A percentile compares a stretch with the other conserved stretches of the same genome.
These are phyloP conservation scores for Vimba vimba DNA, from an alignment of 2,113 vertebrate genomes.

Conservation along the genomic window DNA sequence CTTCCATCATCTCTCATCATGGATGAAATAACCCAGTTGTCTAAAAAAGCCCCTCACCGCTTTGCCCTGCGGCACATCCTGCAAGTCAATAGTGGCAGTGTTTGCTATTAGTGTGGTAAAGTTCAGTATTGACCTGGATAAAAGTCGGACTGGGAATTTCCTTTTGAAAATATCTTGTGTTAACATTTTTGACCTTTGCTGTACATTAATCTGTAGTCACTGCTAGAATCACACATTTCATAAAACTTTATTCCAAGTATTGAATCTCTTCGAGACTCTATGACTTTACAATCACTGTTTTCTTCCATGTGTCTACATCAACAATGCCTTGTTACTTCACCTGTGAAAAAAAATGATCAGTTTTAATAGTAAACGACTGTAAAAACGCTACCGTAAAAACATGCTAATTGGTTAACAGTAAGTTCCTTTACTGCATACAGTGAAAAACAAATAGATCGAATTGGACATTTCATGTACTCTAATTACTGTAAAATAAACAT, in stretches of 20 bases:
- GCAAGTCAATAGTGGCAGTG: neutral
- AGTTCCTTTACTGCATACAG: too few relatives aligned
- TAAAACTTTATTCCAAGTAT: too few relatives aligned
- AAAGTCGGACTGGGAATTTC: neutral
- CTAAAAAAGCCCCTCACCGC: neutral
- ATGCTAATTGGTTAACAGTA: too few relatives aligned
- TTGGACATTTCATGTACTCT: too few relatives aligned
- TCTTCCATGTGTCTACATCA: neutral
- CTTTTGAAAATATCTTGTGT: neutral
- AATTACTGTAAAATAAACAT: too few relatives aligned
- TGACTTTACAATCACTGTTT: neutral
- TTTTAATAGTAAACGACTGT: too few relatives aligned
- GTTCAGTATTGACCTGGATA: constrained; percentile 3
- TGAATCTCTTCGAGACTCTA: neutral
- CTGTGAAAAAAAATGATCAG: too few relatives aligned
- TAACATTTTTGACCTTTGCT: neutral
- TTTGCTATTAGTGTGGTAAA: neutral
- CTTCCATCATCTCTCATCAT: neutral
- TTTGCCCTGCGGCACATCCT: constrained; percentile 2
- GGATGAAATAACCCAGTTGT: neutral
- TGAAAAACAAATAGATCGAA: too few relatives aligned
- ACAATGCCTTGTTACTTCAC: neutral
- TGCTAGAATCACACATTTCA: neutral
- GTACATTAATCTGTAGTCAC: neutral
- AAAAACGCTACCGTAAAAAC: too few relatives aligned